phyloP scores from a whole-genome alignment of 1,140 invertebrate species.

The Drosophila saltans region DNA sequence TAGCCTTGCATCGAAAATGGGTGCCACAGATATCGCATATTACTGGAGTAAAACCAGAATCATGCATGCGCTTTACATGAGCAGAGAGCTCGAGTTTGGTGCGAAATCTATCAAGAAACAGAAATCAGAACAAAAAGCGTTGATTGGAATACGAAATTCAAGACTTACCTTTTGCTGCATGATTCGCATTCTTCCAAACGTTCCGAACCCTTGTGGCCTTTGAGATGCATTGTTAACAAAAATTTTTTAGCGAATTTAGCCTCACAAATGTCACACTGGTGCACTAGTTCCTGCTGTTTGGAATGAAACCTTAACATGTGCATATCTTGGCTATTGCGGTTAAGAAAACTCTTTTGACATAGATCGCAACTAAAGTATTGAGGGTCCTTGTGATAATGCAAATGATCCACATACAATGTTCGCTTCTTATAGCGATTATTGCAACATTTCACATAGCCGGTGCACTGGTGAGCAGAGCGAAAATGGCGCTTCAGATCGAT shows the following conservation, averaged over 20 bases:
- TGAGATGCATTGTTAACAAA: conserved; percentile 70
- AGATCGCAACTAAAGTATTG: conserved; percentile 67
- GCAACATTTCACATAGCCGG: conserved; percentile 71
- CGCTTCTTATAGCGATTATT: conserved; percentile 76
- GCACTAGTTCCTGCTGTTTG: conserved; percentile 65
- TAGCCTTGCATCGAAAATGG: conserved; percentile 69
- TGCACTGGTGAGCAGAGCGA: conserved; percentile 54
- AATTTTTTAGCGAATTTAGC: conserved; percentile 75
- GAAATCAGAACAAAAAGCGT: not conserved
- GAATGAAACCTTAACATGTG: conserved; percentile 73
- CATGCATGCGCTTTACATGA: conserved; percentile 69
- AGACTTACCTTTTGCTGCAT: conserved; percentile 64
- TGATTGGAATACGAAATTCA: not conserved
- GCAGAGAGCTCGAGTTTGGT: conserved; percentile 61
- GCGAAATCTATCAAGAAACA: conserved; percentile 49
- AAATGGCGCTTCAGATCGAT: conserved; percentile 70
- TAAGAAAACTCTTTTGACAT: conserved; percentile 65
- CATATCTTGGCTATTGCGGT: conserved; percentile 72
- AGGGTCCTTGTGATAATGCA: conserved; percentile 74
- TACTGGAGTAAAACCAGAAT: conserved; percentile 62
- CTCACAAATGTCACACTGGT: conserved; percentile 61
- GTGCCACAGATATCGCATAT: conserved; percentile 76
- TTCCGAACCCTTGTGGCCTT: conserved; percentile 66
- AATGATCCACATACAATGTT: conserved; percentile 63
- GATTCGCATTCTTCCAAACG: conserved; percentile 64